A percentile compares a stretch with the other conserved stretches of the same genome.
Conservation (phyloP, 2,888 invertebrate species). For the Caenorhabditis sinica region DNA sequence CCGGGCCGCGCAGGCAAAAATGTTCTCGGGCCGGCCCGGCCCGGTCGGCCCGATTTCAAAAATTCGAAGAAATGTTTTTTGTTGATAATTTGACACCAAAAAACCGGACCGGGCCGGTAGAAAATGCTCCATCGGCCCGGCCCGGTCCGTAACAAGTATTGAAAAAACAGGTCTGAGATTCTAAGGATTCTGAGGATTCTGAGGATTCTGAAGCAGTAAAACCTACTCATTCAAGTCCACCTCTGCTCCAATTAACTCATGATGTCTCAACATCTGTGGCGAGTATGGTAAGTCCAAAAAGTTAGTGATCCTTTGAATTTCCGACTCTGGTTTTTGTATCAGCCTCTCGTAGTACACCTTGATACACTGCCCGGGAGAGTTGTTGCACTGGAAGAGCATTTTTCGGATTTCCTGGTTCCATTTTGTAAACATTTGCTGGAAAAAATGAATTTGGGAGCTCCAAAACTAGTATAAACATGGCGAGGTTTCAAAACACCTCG, state of each 20-base stretch:
- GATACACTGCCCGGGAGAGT: constrained; percentile 62
- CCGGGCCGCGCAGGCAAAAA: no score
- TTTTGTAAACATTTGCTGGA: constrained; percentile 93
- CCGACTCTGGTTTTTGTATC: constrained; percentile 92
- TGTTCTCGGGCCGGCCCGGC: no score
- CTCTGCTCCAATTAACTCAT: constrained; percentile 68
- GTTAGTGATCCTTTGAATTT: constrained; percentile 91
- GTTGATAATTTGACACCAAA: no score
- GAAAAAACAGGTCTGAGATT: no score
- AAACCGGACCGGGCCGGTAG: no score
- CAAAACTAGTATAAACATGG: no score
- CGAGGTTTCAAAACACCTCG: no score
- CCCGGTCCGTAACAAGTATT: no score
- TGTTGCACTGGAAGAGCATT: constrained; percentile 93
- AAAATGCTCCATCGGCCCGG: no score
- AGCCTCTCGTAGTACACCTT: constrained; percentile 94
- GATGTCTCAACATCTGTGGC: constrained; percentile 86
- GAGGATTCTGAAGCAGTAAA: background rate
- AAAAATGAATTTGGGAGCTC: constrained; percentile 69
- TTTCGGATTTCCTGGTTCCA: constrained; percentile 90
- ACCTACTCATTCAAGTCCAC: constrained; percentile 88
- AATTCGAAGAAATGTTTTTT: no score
- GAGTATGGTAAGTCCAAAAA: constrained; percentile 95
- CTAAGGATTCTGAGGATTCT: no score
- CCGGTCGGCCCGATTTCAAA: no score